These are phyloP conservation scores for Frieseomelitta varia DNA, from an alignment of 1,140 invertebrate genomes.

Conservation along the genomic window DNA sequence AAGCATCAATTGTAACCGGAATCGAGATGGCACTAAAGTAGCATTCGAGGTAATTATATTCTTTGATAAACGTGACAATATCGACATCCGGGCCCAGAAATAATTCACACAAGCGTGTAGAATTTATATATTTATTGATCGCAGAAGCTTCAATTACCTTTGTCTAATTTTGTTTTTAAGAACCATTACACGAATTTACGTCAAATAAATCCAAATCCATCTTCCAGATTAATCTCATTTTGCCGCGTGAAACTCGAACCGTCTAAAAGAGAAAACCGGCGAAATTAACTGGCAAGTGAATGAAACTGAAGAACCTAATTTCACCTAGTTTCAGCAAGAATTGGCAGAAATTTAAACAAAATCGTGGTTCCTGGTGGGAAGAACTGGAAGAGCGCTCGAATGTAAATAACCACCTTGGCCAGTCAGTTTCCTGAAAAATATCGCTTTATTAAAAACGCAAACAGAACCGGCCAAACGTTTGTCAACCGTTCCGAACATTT, in stretches of 20 bases:
- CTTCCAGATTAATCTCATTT: background rate
- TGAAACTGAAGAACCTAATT: too few species aligned
- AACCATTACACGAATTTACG: background rate
- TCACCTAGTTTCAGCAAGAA: too few species aligned
- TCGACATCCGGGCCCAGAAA: background rate
- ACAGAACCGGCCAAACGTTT: background rate
- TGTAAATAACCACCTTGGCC: background rate
- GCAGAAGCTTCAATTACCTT: background rate
- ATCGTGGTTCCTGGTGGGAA: background rate
- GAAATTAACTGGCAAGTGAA: too few species aligned
- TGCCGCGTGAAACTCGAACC: too few species aligned
- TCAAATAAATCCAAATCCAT: background rate
- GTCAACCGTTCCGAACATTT: constrained; percentile 28
- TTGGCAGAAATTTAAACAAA: background rate
- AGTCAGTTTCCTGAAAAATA: background rate
- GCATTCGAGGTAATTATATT: background rate
- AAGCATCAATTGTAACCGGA: background rate
- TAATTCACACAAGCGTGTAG: background rate
- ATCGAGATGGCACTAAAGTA: background rate
- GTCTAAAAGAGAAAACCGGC: too few species aligned
- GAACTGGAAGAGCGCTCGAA: background rate
- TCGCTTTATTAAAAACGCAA: constrained; percentile 31
- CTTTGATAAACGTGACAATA: background rate
- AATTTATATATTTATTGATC: background rate
- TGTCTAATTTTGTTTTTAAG: background rate